Conservation (phyloP, 2,888 invertebrate species). For the Tipula unca region DNA sequence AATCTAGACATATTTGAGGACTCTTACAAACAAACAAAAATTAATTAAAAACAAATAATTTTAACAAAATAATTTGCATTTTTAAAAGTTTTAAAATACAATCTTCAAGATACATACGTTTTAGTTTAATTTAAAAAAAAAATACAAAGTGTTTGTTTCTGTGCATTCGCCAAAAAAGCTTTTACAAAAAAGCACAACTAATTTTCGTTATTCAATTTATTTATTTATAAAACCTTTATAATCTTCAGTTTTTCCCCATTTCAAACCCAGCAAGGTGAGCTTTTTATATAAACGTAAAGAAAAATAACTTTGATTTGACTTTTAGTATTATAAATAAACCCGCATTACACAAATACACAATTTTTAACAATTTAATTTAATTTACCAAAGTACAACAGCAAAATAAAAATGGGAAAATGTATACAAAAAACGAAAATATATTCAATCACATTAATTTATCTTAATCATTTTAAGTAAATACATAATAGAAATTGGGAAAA, state of each 20-base stretch:
- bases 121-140: background rate
- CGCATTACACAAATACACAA: background rate
- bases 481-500: background rate
- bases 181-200: slow-evolving; percentile 17
- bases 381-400: background rate
- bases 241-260: background rate
- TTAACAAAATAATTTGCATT: background rate
- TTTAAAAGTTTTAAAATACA: background rate
- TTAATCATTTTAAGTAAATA: background rate
- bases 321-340: background rate
- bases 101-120: background rate
- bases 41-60: background rate
- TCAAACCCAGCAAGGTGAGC: background rate
- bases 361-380: background rate
- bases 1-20: background rate
- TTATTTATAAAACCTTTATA: background rate
- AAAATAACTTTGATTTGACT: background rate
- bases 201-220: background rate
- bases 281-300: background rate
- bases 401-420: background rate
- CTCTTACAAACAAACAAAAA: background rate
- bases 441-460: slow-evolving; percentile 8
- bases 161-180: slow-evolving; percentile 18
- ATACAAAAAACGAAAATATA: background rate
- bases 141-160: background rate